Conservation (phyloP, 2,888 invertebrate species). For the Cyrtodaria siliqua region DNA sequence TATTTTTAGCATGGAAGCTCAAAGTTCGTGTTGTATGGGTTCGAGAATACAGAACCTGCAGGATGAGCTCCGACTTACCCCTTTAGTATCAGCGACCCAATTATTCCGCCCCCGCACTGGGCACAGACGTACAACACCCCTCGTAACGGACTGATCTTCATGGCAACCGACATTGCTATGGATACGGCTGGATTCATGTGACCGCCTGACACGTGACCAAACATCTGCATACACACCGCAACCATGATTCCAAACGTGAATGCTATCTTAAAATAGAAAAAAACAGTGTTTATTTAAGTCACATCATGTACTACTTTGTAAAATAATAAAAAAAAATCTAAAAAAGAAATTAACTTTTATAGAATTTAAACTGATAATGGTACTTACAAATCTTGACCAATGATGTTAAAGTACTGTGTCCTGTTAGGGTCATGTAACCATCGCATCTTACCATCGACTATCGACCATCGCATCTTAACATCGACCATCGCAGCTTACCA, state of each 20-base stretch:
- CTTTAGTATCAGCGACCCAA: conserved; percentile 96
- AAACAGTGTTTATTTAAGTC: not conserved
- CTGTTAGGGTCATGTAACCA: too few relatives aligned
- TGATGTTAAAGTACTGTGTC: too few relatives aligned
- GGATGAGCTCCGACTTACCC: too few relatives aligned
- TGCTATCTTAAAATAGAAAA: conserved; percentile 74
- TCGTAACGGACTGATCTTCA: conserved; percentile 91
- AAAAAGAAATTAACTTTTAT: not conserved
- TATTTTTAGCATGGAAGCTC: too few relatives aligned
- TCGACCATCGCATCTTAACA: too few relatives aligned
- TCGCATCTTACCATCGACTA: too few relatives aligned
- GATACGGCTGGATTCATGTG: conserved; percentile 86
- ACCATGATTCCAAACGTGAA: conserved; percentile 85
- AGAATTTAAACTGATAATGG: not conserved
- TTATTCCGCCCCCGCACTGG: conserved; percentile 96
- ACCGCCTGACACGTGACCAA: conserved; percentile 86
- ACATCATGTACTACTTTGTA: not conserved
- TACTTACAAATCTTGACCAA: not conserved
- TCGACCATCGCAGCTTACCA: too few relatives aligned
- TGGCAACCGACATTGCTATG: conserved; percentile 90
- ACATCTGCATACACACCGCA: conserved; percentile 84
- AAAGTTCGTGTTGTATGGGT: too few relatives aligned
- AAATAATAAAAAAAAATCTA: too few relatives aligned
- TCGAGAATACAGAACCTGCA: too few relatives aligned
- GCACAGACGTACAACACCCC: conserved; percentile 94